Conservation (phyloP, 2,797 vertebrate species). For the Neoniphon sammara region DNA sequence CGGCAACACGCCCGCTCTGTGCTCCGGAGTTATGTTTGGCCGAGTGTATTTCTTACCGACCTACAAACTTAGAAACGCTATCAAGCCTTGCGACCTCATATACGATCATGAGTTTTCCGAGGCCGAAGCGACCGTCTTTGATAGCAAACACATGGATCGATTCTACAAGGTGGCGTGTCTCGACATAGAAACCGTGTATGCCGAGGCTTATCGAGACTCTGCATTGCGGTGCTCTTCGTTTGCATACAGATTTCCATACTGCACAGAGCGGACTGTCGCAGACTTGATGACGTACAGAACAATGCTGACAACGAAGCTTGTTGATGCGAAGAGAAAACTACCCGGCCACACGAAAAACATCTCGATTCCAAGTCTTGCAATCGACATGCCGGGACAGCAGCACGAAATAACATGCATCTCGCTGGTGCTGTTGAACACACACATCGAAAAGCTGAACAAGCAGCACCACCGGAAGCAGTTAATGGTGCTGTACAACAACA, state of each 20-base stretch:
- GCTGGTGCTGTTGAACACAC: constrained; percentile 22
- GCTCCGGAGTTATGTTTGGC: constrained; percentile 48
- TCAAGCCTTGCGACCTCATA: background rate
- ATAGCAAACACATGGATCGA: background rate
- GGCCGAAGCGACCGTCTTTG: constrained; percentile 4
- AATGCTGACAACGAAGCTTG: background rate
- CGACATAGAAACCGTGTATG: constrained; percentile 43
- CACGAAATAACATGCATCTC: constrained; percentile 44
- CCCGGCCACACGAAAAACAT: accelerated
- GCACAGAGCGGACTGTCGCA: background rate
- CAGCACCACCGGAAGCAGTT: constrained; percentile 20
- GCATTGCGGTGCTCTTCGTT: background rate
- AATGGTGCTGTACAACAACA: constrained; percentile 29
- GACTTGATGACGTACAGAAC: constrained; percentile 1
- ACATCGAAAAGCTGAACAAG: background rate
- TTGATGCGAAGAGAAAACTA: background rate
- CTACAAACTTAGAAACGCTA: accelerated
- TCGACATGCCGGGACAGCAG: constrained; percentile 35
- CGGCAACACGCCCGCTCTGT: no score
- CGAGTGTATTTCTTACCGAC: constrained; percentile 21
- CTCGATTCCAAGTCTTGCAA: background rate
- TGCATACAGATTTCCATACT: constrained; percentile 20
- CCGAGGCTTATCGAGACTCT: background rate
- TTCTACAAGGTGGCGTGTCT: constrained; percentile 44
- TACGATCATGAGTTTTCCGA: constrained; percentile 22